phyloP scores from a whole-genome alignment of 1,140 invertebrate species.

The Charaxes varanes region DNA sequence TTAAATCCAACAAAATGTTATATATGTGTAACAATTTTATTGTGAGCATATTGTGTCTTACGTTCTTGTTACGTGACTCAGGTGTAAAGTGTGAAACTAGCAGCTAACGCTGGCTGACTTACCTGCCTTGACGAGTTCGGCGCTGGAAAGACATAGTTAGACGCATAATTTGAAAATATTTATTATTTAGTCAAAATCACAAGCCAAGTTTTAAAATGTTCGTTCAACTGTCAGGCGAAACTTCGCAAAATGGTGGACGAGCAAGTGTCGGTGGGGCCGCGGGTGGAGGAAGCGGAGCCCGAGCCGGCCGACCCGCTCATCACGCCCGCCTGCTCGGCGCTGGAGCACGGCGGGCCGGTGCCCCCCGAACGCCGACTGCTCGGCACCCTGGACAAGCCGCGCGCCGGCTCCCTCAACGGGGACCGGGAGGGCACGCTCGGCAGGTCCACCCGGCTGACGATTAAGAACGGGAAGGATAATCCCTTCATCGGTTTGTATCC shows the following conservation, averaged over 20 bases:
- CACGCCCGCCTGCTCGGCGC: slow-evolving; percentile 62
- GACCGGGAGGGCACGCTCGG: slow-evolving; percentile 57
- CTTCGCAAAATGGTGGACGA: slow-evolving; percentile 74
- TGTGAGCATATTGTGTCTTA: no score
- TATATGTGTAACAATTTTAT: no score
- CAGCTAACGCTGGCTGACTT: no score
- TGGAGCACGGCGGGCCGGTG: slow-evolving; percentile 47
- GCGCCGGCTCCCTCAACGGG: slow-evolving; percentile 54
- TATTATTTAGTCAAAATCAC: no score
- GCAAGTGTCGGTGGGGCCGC: slow-evolving; percentile 63
- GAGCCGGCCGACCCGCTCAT: slow-evolving; percentile 72
- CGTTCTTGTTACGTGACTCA: no score
- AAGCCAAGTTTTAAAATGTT: no score
- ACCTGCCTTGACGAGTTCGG: no score
- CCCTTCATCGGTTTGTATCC: slow-evolving; percentile 56
- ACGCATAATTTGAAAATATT: no score
- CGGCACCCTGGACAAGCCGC: slow-evolving; percentile 60
- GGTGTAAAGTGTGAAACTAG: no score
- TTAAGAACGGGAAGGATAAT: slow-evolving; percentile 67
- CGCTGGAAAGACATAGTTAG: no score
- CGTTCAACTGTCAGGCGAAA: no score
- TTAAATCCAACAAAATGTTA: no score
- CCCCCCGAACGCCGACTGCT: slow-evolving; percentile 59
- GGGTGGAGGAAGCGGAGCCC: slow-evolving; percentile 61
- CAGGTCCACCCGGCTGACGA: slow-evolving; percentile 51